phyloP scores from a whole-genome alignment of 2,113 vertebrate genomes.

The Sclerurus mexicanus region DNA sequence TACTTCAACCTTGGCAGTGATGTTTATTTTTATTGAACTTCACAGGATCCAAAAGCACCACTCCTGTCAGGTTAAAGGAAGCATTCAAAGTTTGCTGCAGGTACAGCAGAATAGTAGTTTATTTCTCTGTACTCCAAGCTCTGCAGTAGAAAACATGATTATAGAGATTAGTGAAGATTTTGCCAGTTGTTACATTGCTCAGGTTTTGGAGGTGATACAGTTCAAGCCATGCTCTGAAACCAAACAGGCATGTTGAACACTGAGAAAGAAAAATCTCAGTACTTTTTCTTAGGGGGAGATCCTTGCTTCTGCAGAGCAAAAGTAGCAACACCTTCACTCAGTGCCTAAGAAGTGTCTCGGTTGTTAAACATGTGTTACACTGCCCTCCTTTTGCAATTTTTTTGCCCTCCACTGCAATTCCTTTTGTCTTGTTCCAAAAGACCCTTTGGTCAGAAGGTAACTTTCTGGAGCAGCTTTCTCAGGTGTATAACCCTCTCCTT shows the following conservation, averaged over 20 bases:
- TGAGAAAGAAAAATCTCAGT: not conserved
- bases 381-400: too few relatives aligned
- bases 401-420: too few relatives aligned
- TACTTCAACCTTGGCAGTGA: not conserved
- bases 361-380: fast-evolving
- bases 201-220: not conserved
- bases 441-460: not conserved
- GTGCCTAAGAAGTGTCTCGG: not conserved
- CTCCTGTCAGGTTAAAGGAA: not conserved
- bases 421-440: not conserved
- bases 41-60: not conserved
- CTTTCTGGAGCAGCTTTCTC: not conserved
- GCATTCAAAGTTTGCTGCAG: not conserved
- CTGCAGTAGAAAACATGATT: not conserved
- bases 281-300: not conserved
- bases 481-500: not conserved
- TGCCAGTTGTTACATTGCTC: not conserved
- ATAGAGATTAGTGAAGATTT: not conserved
- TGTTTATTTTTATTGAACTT: not conserved
- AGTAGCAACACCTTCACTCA: not conserved
- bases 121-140: not conserved
- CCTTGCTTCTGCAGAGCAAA: not conserved
- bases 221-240: not conserved
- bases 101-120: not conserved
- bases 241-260: not conserved